Evolutionary conservation across 2,888 invertebrate species (phyloP).

Genomic region (Drosophila atripex): DNA sequence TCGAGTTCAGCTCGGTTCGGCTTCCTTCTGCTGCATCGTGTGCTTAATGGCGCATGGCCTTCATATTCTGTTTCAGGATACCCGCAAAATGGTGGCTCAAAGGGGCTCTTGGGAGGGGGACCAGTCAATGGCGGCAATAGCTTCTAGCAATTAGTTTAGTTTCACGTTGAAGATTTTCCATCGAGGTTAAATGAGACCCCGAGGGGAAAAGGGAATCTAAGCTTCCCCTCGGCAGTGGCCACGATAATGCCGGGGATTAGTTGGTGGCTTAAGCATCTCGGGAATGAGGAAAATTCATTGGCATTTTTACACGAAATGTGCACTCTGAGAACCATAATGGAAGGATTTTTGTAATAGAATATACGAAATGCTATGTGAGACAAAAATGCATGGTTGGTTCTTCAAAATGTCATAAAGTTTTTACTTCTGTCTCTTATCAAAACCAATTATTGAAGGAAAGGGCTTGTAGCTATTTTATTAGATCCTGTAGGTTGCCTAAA

Average conservation of each 20-base stretch:
- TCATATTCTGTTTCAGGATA: conserved; percentile 52
- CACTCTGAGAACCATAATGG: neutral
- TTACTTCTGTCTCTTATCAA: too few relatives aligned
- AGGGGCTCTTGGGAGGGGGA: neutral
- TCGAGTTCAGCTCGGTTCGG: conserved; percentile 15
- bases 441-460: too few relatives aligned
- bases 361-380: neutral
- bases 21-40: conserved; percentile 37
- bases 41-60: conserved; percentile 55
- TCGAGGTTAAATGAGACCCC: conserved; percentile 41
- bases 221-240: conserved; percentile 2
- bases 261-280: conserved; percentile 30
- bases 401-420: too few relatives aligned
- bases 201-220: neutral
- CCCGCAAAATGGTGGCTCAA: conserved; percentile 5
- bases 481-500: too few relatives aligned
- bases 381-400: neutral
- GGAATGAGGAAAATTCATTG: conserved; percentile 4
- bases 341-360: neutral
- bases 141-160: conserved; percentile 62
- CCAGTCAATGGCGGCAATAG: conserved; percentile 48
- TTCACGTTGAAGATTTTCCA: conserved; percentile 39
- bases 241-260: conserved; percentile 47
- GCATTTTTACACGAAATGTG: conserved; percentile 17
- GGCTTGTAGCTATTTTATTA: too few relatives aligned